Conservation (phyloP, 2,797 vertebrate genomes). For the Borostomias antarcticus region DNA sequence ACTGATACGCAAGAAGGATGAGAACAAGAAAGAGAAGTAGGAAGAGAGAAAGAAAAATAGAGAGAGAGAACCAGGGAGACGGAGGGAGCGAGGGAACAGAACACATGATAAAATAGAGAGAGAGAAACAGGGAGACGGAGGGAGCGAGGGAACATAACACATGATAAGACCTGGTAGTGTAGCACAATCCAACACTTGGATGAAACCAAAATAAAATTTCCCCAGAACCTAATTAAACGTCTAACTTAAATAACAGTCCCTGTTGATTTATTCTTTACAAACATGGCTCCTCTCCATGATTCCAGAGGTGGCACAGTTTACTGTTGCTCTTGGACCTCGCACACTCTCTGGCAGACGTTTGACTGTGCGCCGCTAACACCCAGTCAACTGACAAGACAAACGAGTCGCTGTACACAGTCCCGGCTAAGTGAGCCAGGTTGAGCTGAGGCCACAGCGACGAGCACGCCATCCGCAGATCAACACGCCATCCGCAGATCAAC, state of each 20-base stretch:
- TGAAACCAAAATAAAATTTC: conserved; percentile 67
- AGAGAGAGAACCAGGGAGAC: not conserved
- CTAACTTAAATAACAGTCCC: conserved; percentile 60
- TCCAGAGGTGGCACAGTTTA: conserved; percentile 64
- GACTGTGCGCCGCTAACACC: conserved; percentile 34
- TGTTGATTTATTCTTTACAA: conserved; percentile 76
- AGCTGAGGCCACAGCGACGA: conserved; percentile 19
- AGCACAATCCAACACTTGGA: conserved; percentile 47
- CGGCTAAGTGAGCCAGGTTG: conserved; percentile 50
- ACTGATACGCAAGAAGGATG: conserved; percentile 6
- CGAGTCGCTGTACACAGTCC: conserved; percentile 45
- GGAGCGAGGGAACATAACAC: conserved; percentile 32
- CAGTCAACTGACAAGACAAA: conserved; percentile 45
- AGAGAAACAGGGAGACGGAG: conserved; percentile 15
- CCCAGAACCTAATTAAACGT: conserved; percentile 70
- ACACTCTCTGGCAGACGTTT: conserved; percentile 27
- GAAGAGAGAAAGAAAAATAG: not conserved
- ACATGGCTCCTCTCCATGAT: conserved; percentile 61
- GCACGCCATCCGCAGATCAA: conserved; percentile 39
- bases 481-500: conserved; percentile 41
- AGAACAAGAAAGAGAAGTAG: not conserved
- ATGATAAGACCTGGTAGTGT: conserved; percentile 49
- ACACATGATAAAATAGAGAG: conserved; percentile 20
- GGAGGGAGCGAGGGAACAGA: conserved; percentile 19
- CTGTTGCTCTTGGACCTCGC: conserved; percentile 66